A percentile compares a stretch with the other conserved stretches of the same genome.
phyloP scores from a whole-genome alignment of 2,888 invertebrate genomes.

The Dasysyrphus albostriatus region DNA sequence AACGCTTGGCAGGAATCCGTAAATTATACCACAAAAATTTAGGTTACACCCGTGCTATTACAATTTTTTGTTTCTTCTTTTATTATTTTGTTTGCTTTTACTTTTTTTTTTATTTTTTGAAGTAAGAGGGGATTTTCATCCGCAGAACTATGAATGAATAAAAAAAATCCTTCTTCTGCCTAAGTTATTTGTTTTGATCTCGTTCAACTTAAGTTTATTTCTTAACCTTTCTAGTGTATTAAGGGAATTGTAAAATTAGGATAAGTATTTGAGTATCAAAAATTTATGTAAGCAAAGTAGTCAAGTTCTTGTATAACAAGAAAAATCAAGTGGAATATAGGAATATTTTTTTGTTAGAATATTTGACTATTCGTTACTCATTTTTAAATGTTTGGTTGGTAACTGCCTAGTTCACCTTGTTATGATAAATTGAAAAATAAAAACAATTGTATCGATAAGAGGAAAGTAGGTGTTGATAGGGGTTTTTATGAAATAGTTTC shows the following conservation, averaged over 20 bases:
- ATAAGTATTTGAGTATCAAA: background rate
- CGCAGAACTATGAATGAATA: background rate
- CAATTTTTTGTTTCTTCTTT: background rate
- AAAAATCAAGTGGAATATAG: background rate
- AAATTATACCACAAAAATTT: constrained; percentile 70
- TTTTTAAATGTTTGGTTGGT: no score
- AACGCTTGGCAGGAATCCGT: constrained; percentile 66
- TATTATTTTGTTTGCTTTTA: background rate
- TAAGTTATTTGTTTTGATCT: constrained; percentile 53
- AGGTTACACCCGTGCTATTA: constrained; percentile 49
- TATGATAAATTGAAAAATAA: no score
- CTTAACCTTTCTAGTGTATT: background rate
- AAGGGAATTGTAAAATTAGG: constrained; percentile 5
- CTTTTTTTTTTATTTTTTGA: constrained; percentile 7
- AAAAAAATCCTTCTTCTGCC: background rate
- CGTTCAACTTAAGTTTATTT: constrained; percentile 20
- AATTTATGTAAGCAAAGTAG: background rate
- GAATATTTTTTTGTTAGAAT: no score
- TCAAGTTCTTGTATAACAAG: background rate
- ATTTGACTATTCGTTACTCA: no score
- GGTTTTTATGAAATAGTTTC: no score
- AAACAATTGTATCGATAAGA: no score
- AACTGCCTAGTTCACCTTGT: no score
- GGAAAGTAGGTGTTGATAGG: no score
- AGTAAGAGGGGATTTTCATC: constrained; percentile 27